Base-by-base conservation (phyloP, 2,113 vertebrate species). In the Pseudorasbora parva region DNA sequence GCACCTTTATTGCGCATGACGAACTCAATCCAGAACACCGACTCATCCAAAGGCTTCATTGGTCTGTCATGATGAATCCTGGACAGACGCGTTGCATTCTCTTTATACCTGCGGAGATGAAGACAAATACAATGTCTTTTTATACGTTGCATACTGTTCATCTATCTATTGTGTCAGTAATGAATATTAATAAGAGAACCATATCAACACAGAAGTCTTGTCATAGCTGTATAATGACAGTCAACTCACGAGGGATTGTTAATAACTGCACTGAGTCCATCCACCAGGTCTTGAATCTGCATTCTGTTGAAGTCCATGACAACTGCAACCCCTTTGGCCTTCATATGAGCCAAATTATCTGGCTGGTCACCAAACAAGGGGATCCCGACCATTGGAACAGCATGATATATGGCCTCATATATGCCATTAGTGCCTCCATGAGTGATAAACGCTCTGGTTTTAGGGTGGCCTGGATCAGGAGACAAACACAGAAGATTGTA, bases 341-440 rank as follows among this genome's bases (percentile, higher is more conserved):
- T 93, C 92, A 97, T 89, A 72, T 95, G 95, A 79, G 90, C 87
- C 2, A 98, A 89, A 89, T 98, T 98, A 83, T 97, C 95, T 0
- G 93, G 94, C 89, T 98, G 97, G 49, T 98, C 96, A 0, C 71
- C 95, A 45, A 97, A 98, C 84, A 97, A 27, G 19, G 97, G 96
- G 21, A 97, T 90, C 4, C 96, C 97, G 79, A 98, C 93, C 93
- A 98, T 94, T 0, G 96, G 97, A 27, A 98, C 86, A 0, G 95
- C 95, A 0, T 99, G 96, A 86, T 97, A 97, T 88, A 98, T 99
- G 33, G 96, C 97, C 91, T 99, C 97, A 21, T 97, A 98, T 60
- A 99, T 92, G 0, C 97, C 96, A 25, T 99, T 98, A n/a, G 96
- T 94, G 62, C 97, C 97, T 15, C 97, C 97, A 0, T 98, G 96